phyloP scores from a whole-genome alignment of 2,113 vertebrate species.

The Ochotona princeps region DNA sequence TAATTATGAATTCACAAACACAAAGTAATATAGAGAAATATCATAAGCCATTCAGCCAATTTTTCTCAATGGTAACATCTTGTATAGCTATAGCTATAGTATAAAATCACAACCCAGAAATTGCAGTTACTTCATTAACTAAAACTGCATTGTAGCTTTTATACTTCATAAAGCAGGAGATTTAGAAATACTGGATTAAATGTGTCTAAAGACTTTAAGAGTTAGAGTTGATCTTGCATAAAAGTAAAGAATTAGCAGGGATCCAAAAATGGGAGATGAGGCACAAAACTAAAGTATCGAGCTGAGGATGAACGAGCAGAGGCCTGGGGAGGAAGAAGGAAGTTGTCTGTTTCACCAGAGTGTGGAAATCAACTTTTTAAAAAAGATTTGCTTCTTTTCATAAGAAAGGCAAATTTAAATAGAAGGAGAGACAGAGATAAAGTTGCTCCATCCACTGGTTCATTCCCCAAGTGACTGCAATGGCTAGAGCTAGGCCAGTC shows the following conservation, averaged over 20 bases:
- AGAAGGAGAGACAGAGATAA: too few species aligned
- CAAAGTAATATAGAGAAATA: not conserved
- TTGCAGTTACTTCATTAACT: not conserved
- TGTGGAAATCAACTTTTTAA: not conserved
- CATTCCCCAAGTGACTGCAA: too few species aligned
- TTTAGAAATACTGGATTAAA: slow-evolving; percentile 23
- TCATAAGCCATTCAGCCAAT: not conserved
- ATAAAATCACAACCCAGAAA: not conserved
- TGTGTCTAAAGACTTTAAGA: slow-evolving; percentile 28
- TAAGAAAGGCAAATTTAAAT: too few species aligned
- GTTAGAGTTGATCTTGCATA: not conserved
- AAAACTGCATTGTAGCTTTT: not conserved
- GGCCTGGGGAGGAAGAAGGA: not conserved
- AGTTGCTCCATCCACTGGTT: too few species aligned
- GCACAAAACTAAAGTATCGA: not conserved
- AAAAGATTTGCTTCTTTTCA: too few species aligned
- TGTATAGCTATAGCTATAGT: not conserved
- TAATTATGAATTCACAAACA: not conserved
- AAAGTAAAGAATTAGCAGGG: not conserved
- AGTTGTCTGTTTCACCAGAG: not conserved
- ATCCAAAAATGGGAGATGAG: not conserved
- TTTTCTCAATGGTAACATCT: not conserved
- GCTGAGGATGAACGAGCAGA: not conserved
- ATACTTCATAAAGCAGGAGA: not conserved
- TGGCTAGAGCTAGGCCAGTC: too few species aligned